Base-by-base conservation (phyloP, 1,140 invertebrate genomes). In the Aphelinus certus region DNA sequence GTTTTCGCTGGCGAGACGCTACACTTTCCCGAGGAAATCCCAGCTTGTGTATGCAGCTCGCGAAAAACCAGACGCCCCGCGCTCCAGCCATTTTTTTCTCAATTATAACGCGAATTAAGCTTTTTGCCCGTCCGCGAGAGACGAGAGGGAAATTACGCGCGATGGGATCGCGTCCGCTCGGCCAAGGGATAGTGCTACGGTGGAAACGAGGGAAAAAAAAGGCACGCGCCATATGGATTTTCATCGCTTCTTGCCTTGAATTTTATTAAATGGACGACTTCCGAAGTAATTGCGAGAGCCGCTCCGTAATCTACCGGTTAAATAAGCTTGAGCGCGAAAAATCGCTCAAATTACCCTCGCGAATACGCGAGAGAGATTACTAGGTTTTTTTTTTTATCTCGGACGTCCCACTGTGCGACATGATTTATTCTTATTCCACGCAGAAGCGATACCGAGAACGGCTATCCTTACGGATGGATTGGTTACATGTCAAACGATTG, bases 91-190 rank as follows among this genome's bases (percentile, higher is more conserved):
- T 64, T 64, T 71, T 71, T 64, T 71, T 63, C 70, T 71, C 64
- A 65, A 72, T 72, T 72, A 72, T 65, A 72, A 56, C 62, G 46
- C 9, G 70, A 72, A 72, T 72, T 55, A 48, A 45, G 45, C 45
- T 72, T 72, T 63, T 72, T 56, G 53, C 70, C 26, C 61, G 53
- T 49, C 10, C 26, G 26, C 26, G 26, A 26, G 26, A 26, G 26
- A 26, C 26, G 26, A 26, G 7, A 60, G n/a, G 2, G 48, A 57
- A 51, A 72, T 72, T 72, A 55, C 60, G 55, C 49, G 58, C 46
- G 62, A 72, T 64, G 53, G 60, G 53, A 63, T 71, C 58, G 42
- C 57, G 10, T 43, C 26, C 7, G 49, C 26, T 26, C 26, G 26
- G 26, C 26, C 26, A 26, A 26, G 26, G 26, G 26, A 26, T 26